These are phyloP conservation scores for Drosophila leontia DNA, from an alignment of 1,140 invertebrate species.

Conservation along the genomic window DNA sequence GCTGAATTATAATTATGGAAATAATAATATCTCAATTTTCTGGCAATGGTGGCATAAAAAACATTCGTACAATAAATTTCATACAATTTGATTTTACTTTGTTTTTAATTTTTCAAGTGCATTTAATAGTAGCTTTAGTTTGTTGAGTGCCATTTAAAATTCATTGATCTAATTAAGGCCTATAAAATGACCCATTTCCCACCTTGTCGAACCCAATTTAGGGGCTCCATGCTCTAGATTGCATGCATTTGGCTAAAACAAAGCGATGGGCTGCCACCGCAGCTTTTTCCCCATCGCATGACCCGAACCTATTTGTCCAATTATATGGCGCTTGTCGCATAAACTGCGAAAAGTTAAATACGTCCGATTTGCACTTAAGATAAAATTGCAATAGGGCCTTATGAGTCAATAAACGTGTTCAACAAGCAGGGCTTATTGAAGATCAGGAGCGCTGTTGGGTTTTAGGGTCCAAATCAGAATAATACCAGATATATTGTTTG, in stretches of 20 bases:
- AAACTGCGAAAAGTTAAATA: conserved; percentile 72
- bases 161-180: conserved; percentile 29
- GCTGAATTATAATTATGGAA: neutral
- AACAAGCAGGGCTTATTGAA: conserved; percentile 11
- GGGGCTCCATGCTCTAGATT: neutral
- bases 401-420: conserved; percentile 65
- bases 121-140: neutral
- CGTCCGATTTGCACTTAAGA: conserved; percentile 68
- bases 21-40: too few species aligned
- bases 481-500: neutral
- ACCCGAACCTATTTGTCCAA: conserved; percentile 72
- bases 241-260: conserved; percentile 27
- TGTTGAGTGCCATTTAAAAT: conserved; percentile 11
- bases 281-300: conserved; percentile 48
- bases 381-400: conserved; percentile 58
- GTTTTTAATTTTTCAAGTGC: neutral
- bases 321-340: conserved; percentile 68
- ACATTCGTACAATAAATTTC: neutral
- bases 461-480: neutral
- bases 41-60: neutral
- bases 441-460: conserved; percentile 25
- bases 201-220: conserved; percentile 45
- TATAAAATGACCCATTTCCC: conserved; percentile 14
- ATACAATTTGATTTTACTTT: too few species aligned
- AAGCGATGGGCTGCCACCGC: conserved; percentile 21